Base-by-base conservation (phyloP, 2,888 invertebrate genomes). In the Sussaba pulchella region DNA sequence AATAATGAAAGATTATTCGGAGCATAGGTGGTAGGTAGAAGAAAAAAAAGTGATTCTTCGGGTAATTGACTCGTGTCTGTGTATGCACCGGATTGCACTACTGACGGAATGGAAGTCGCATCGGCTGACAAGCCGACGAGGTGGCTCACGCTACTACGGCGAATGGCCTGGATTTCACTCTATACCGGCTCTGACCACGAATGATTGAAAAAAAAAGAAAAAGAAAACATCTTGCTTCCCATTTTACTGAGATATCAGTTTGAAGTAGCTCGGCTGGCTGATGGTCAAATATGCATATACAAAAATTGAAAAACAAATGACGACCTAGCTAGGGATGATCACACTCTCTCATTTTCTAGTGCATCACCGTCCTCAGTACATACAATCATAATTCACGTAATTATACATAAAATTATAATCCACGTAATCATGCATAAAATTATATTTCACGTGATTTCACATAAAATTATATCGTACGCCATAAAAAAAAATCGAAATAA, bases 101-200 rank as follows among this genome's bases (percentile, higher is more conserved):
- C 63, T 41, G 54, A 17, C 50, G 39, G 63, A 63, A 57, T 47
- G 63, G 36, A 54, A 72, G 54, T 67, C 45, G 24, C 69, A 59
- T 50, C 69, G 64, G 39, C 50, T 70, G 73, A 73, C 76, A 31
- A 6, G 2, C 4, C 67, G 72, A 81, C 64, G 70, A 77, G 73
- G 41, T 64, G 47, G 72, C 67, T 73, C 69, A 73, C 43, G 70
- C 64, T 64, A 73, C 43, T 77, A 52, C 76, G 63, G 64, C 73
- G 77, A 67, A 50, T 73, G 81, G 73, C 81, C 81, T 81, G 81
- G 77, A 81, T 81, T 81, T 77, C 81, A 73, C 77, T 73, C 77
- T 69, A 50, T 47, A 72, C 75, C 26, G 50, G 19, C 57, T 26
- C 41, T 26, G 52, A 9, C 64, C 31, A 14, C 14, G 50, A 43